Evolutionary conservation across 2,888 invertebrate species (phyloP).

Genomic region (Mythimna loreyi): DNA sequence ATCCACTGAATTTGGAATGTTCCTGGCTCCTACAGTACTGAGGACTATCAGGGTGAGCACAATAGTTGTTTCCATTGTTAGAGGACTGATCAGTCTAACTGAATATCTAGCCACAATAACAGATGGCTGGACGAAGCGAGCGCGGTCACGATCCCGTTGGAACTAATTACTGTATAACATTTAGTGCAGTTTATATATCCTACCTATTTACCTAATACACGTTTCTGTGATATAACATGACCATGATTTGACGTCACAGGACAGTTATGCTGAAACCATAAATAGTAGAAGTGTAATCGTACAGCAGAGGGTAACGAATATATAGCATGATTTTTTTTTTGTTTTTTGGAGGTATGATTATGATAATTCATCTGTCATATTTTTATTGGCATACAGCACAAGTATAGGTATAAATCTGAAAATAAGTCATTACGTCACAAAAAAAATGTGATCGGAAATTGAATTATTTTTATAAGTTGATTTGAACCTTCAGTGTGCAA

Average conservation of each 20-base stretch:
- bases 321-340: neutral
- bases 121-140: conserved; percentile 7
- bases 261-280: neutral
- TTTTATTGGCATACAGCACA: no score
- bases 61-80: conserved; percentile 26
- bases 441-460: no score
- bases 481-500: no score
- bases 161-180: conserved; percentile 13
- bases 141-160: neutral
- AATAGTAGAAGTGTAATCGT: neutral
- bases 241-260: neutral
- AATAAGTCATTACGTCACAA: no score
- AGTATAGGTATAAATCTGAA: no score
- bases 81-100: conserved; percentile 28
- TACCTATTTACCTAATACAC: neutral
- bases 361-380: no score
- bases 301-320: neutral
- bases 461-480: no score
- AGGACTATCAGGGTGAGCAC: conserved; percentile 26
- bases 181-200: conserved; percentile 20
- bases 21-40: conserved; percentile 22
- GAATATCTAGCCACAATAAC: conserved; percentile 18
- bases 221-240: neutral
- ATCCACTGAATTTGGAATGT: neutral
- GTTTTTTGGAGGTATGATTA: neutral